Evolutionary conservation across 2,888 invertebrate genomes (phyloP).

Genomic region (Cosmia trapezina): DNA sequence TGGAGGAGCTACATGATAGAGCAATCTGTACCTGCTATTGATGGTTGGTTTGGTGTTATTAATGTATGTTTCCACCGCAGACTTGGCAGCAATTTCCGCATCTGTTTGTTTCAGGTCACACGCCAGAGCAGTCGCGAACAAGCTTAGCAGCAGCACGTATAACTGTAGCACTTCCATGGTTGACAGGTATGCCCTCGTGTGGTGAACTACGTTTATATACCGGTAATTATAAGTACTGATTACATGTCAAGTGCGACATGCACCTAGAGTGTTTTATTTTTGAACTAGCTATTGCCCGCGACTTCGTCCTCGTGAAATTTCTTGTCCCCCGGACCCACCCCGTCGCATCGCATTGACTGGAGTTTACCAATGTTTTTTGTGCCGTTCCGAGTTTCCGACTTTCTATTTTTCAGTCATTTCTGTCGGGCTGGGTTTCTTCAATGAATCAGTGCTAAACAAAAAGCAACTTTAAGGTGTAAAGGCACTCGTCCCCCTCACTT

Average conservation of each 20-base stretch:
- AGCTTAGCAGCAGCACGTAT: conserved; percentile 59
- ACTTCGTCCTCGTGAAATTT: no score
- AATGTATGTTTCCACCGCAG: conserved; percentile 25
- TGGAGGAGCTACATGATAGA: conserved; percentile 83
- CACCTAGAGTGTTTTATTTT: conserved; percentile 27
- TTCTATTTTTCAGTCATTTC: no score
- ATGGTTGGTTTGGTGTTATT: neutral
- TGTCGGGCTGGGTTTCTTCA: no score
- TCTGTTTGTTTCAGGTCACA: conserved; percentile 36
- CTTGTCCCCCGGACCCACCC: no score
- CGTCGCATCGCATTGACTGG: no score
- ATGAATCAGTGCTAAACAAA: no score
- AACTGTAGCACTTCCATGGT: conserved; percentile 50
- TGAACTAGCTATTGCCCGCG: neutral
- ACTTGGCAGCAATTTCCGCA: conserved; percentile 9
- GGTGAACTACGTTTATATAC: conserved; percentile 47
- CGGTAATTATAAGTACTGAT: conserved; percentile 41
- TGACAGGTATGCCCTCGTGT: conserved; percentile 5
- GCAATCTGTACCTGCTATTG: conserved; percentile 72
- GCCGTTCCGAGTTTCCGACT: no score
- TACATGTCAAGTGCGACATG: conserved; percentile 41
- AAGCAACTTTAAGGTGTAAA: no score
- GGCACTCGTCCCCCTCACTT: no score
- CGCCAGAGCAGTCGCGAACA: conserved; percentile 61
- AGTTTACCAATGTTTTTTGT: no score